These are phyloP conservation scores for Pelodytes ibericus DNA, from an alignment of 2,797 vertebrate genomes.

Conservation along the genomic window DNA sequence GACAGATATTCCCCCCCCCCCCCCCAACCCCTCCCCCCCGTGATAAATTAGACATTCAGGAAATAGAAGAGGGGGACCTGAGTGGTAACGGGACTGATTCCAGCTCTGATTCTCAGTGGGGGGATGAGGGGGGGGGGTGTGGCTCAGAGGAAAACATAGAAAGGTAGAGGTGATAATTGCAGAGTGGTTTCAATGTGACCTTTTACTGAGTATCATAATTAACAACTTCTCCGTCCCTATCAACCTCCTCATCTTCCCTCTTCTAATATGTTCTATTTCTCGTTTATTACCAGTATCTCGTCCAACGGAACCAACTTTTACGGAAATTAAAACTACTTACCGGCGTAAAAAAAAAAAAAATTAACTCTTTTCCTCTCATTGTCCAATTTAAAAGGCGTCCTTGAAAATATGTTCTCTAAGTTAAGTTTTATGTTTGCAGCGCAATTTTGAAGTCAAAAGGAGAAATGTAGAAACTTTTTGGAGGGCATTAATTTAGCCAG, in stretches of 20 bases:
- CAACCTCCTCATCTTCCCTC: background rate
- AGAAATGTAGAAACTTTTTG: too few relatives aligned
- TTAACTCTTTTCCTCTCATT: background rate
- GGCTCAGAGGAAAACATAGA: constrained; percentile 55
- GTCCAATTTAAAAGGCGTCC: too few relatives aligned
- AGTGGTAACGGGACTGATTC: background rate
- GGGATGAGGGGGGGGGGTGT: too few relatives aligned
- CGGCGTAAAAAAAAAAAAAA: too few relatives aligned
- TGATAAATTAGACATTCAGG: constrained; percentile 41
- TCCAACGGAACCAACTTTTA: background rate
- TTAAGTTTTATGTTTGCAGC: too few relatives aligned
- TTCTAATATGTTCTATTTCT: background rate
- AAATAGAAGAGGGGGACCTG: background rate
- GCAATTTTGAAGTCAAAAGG: too few relatives aligned
- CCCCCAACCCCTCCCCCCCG: too few relatives aligned
- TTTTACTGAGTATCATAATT: constrained; percentile 58
- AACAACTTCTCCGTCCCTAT: constrained; percentile 39
- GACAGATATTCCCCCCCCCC: too few relatives aligned
- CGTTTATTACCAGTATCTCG: constrained; percentile 8
- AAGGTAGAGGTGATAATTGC: constrained; percentile 64
- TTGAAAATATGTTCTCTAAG: too few relatives aligned
- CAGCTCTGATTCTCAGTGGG: constrained; percentile 1
- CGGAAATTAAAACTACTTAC: too few relatives aligned
- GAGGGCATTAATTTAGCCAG: too few relatives aligned
- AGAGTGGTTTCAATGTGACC: constrained; percentile 58